Evolutionary conservation across 2,888 invertebrate genomes (phyloP), one percentile per base, ranked within the genome.

Genomic region (Apantesis nais): DNA sequence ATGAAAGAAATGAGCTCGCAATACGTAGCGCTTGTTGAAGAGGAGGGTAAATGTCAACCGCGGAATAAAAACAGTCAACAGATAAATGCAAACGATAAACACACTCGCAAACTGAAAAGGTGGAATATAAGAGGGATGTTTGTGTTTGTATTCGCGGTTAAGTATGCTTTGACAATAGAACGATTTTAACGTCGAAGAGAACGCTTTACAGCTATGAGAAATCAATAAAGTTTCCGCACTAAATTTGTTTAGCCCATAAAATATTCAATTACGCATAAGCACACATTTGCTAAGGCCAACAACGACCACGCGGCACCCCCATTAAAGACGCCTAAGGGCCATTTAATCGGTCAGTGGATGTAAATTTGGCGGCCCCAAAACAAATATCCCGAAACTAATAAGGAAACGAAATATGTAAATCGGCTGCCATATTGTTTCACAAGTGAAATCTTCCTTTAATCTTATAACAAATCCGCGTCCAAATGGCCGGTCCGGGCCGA

Each of bases 401-500:
- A 95, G 95, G 94, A 95, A 95, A 94, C 95, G 95, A 94, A 95
- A 95, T 95, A 95, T 94, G 95, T 95, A 95, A 95, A 95, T 95
- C 92, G 92, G 90, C 89, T 93, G 92, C 93, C 94, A 95, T 95
- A 95, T 95, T 94, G 95, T 95, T 95, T 93, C 93, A 92, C 93
- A 94, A 95, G 95, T 95, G 93, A 95, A 95, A 95, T 95, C 95
- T 95, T 95, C 95, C 95, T 94, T 95, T 95, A 95, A 95, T 95
- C 95, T 95, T 95, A 95, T 95, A 95, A 95, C 95, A 95, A 95
- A 95, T 95, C 95, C 93, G 94, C 92, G 95, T 94, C 92, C 94
- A 95, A 95, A 95, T 95, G 95, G 93, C 92, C 95, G 93, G 93
- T 88, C 90, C 89, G 91, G 90, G 89, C 84, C 82, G 87, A 92